Evolutionary conservation across 2,113 vertebrate genomes (phyloP), one percentile per base, ranked within the genome.

Genomic region (Coturnix japonica): DNA sequence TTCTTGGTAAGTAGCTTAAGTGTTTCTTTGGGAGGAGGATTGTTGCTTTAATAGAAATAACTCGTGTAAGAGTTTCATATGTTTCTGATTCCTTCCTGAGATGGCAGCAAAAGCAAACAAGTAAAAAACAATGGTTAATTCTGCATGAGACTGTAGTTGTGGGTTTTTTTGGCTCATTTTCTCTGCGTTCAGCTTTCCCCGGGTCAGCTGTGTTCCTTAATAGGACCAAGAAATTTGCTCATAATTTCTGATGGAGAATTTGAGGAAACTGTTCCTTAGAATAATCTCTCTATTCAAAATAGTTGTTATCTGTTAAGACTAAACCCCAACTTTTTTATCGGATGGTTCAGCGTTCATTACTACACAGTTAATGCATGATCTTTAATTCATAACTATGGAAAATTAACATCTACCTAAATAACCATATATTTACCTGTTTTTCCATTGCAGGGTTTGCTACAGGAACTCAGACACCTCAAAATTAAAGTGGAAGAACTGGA

Each of bases 401-500:
- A 86, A 83, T 28, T 19, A 59, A 4, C 53, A 44, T 39, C 33
- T 76, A 22, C 35, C 10, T 43, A 31, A 70, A 23, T 90, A 39
- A n/a, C 22, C 26, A 84, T 37, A 65, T 7, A 47, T 87, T 71
- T 18, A 20, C 16, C 11, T 56, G 3, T 84, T 87, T 51, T 91
- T 83, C 60, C 49, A 91, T 87, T 91, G 66, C 90, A 99, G 99
- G 97, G 97, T 69, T 97, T 99, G 89, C 67, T 98, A 4, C 98
- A 98, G 89, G 99, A 99, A 79, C 98, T 99, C 51, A 98, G 96
- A 80, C 97, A 97, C 60, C 98, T 99, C 47, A 99, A 98, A 96
- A 98, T 98, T 80, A 99, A 98, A 97, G 99, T 99, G 59, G 98
- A 99, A 78, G 97, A 99, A 80, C 94, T 99, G 91, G 99, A 99